Evolutionary conservation across 2,888 invertebrate genomes (phyloP), one percentile per base, ranked within the genome.

Genomic region (Leptinotarsa peninsularis): DNA sequence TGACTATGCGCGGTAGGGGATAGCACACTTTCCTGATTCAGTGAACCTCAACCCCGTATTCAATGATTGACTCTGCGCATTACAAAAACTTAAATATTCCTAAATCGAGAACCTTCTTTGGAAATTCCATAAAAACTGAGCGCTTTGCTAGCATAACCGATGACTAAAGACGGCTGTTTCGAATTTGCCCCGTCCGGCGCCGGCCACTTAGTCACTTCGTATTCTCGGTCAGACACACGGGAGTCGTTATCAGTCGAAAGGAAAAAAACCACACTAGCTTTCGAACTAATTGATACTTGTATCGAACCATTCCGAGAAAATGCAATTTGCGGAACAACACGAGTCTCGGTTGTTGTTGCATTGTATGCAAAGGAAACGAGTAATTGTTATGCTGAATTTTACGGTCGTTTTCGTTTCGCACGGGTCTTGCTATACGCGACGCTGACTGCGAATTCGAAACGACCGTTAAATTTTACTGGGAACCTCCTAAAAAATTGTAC

Each of bases 371-470:
- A 74, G 77, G 74, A 77, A 77, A 74, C 72, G 54, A 69, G 49
- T 76, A 74, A 77, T 74, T 72, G 72, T 74, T 74, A 77, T 49
- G 72, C 52, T 72, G 63, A 78, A 76, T 74, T 73, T 78, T 71
- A 69, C 60, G 72, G 69, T 43, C 33, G 71, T 56, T 67, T 72
- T 72, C 58, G 72, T 66, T 13, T 49, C 43, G 71, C 50, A 63
- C 71, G 50, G 63, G 21, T 21, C 21, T 18, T 21, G 18, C 52
- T 52, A n/a, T 17, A 15, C 56, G 56, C 21, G 21, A 21, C 56
- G 18, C 18, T 56, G 21, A 56, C 56, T 18, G 13, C 18, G 56
- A 56, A 56, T 56, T 56, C 56, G 18, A 13, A 18, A 56, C 56
- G 56, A 18, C 10, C 56, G 56, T 56, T 56, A 21, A 56, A 56